Evolutionary conservation across 2,113 vertebrate species (phyloP), one percentile per base, ranked within the genome.

Genomic region (Daphoenositta chrysoptera): DNA sequence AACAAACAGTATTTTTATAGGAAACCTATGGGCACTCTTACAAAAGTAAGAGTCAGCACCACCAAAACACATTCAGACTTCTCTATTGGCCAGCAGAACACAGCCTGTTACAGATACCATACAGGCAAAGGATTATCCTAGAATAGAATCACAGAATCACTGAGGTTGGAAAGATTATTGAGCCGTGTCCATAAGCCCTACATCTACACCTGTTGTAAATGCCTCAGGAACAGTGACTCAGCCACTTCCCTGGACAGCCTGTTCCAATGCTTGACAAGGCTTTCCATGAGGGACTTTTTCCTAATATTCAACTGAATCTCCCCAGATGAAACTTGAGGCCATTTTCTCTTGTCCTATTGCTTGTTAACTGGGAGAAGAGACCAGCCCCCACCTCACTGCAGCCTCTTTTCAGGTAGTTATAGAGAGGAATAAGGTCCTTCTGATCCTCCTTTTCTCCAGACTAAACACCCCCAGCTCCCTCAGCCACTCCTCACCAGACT

Each of bases 401-500:
- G 1, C 5, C 16, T 71, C 27, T 31, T 57, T 48, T 53, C 33
- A 50, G 18, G n/a, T 2, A 61, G 39, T 10, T 75, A 6, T 10
- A 53, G 9, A 48, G 30, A 35, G 4, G 0, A 1, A 64, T 4
- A 11, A 69, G 6, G 35, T 60, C 13, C 10, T 19, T 10, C 23
- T 45, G 11, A 51, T 2, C 12, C 17, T 69, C 22, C 27, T 44
- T 7, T 80, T 33, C 24, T 58, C 45, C 76, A 61, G 11, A 2
- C 1, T 47, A 3, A 85, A 19, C 6, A 44, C 1, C 2, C 6
- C 1, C 37, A 61, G n/a, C 3, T 96, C 17, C 10, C 20, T 70
- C 45, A 86, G 28, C 11, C 0, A 0, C 2, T 71, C n/a, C 45
- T 8, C n/a, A 39, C 0, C 1, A 10, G 13, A 6, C 1, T 11